These are phyloP conservation scores for Anolis carolinensis DNA, from an alignment of 2,113 vertebrate species.

Conservation along the genomic window DNA sequence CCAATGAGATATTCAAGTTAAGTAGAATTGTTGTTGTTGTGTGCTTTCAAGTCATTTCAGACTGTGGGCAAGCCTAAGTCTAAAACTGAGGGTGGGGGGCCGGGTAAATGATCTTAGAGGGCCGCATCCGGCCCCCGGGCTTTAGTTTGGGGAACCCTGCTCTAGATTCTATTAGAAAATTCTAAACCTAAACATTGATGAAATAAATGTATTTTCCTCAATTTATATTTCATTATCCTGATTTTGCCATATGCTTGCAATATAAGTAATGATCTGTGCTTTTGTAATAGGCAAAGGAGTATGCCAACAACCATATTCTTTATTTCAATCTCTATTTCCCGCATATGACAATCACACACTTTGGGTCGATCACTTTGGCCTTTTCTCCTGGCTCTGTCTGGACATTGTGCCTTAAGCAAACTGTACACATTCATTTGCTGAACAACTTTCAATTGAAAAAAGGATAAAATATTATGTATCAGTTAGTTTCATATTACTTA, in stretches of 20 bases:
- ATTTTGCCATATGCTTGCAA: not conserved
- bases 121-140: no score
- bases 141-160: no score
- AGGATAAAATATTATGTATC: not conserved
- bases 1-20: no score
- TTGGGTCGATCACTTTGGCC: not conserved
- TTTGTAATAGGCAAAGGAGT: not conserved
- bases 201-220: not conserved
- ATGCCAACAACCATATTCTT: not conserved
- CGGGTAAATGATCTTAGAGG: no score
- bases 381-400: not conserved
- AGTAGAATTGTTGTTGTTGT: no score
- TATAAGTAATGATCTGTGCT: not conserved
- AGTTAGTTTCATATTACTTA: not conserved
- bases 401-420: not conserved
- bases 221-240: not conserved
- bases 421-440: conserved; percentile 2
- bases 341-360: no score
- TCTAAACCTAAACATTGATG: not conserved
- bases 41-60: no score
- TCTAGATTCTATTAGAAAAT: not conserved
- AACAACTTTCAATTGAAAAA: not conserved
- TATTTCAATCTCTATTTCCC: no score
- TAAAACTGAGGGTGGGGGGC: no score
- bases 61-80: no score